Conservation (phyloP, 2,797 vertebrate genomes). For the Apodemus agrarius region DNA sequence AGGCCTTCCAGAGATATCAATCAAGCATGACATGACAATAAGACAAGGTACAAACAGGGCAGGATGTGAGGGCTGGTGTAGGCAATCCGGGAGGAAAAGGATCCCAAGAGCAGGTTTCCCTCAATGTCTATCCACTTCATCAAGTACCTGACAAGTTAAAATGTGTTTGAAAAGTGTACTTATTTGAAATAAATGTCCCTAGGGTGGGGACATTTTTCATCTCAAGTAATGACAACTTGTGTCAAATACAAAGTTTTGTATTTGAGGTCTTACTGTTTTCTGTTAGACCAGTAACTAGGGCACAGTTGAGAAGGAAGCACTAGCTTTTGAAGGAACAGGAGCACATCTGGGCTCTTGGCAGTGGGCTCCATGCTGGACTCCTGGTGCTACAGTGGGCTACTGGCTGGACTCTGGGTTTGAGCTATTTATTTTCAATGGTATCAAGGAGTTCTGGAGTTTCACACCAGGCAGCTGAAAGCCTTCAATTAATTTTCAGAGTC, state of each 20-base stretch:
- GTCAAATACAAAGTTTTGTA: not conserved
- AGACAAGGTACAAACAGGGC: not conserved
- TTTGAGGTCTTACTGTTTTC: not conserved
- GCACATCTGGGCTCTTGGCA: too few species aligned
- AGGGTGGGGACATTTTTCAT: not conserved
- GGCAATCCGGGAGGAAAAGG: not conserved
- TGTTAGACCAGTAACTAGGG: not conserved
- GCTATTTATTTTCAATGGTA: not conserved
- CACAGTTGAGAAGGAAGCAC: not conserved
- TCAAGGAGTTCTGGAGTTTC: not conserved
- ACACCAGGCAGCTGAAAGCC: not conserved
- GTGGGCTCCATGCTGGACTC: not conserved
- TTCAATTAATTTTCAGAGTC: not conserved
- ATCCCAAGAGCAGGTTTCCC: not conserved
- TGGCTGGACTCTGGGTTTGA: too few species aligned
- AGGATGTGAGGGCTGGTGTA: not conserved
- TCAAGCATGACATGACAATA: not conserved
- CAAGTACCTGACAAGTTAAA: not conserved
- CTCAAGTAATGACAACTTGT: not conserved
- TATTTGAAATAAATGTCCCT: not conserved
- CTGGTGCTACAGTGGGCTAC: not conserved
- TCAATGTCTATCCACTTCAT: not conserved
- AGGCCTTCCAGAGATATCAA: not conserved
- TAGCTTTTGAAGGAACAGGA: not conserved
- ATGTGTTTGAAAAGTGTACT: not conserved